Evolutionary conservation across 2,888 invertebrate species (phyloP), one percentile per base, ranked within the genome.

Genomic region (Leucophora obtusa): DNA sequence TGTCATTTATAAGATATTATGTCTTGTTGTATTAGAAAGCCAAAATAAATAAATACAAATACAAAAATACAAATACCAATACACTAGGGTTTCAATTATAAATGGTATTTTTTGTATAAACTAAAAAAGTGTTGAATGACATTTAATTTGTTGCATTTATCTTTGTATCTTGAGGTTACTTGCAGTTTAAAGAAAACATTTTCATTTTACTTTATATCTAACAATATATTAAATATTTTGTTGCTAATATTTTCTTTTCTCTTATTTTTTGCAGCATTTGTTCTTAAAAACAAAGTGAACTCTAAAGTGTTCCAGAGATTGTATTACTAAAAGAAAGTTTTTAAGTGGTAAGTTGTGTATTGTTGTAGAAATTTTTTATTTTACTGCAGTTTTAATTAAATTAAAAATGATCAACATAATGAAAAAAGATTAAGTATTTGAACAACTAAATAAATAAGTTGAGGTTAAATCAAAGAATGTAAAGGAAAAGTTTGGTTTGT

Each of bases 71-170:
- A n/a, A n/a, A n/a, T n/a, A n/a, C 2, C 21, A 21, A 21, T 28
- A 28, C 38, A 3, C 38, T 38, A 14, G 1, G 14, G 38, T 11
- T 38, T 38, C 11, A 4, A 38, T 38, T 38, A 38, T 38, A 38
- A 38, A 38, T 38, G 2, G 14, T 38, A 38, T 14, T 38, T 38
- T 38, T 38, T 38, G 11, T 38, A 38, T 38, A 38, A 38, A 38
- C 38, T 38, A 38, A 38, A 38, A n/a, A 38, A 38, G 38, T 38
- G 38, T 80, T 80, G 74, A 80, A 74, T 80, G 72, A 69, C 68
- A 80, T 77, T 82, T 82, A 78, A 82, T 82, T 78, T 82, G 78
- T 80, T 80, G 28, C 70, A 78, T 80, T 80, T 80, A 74, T 80
- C 77, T 70, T 74, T 68, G 51, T 56, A 56, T 71, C 82, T 74